Evolutionary conservation across 1,140 invertebrate species (phyloP), one percentile per base, ranked within the genome.

Genomic region (Lepidurus apus): DNA sequence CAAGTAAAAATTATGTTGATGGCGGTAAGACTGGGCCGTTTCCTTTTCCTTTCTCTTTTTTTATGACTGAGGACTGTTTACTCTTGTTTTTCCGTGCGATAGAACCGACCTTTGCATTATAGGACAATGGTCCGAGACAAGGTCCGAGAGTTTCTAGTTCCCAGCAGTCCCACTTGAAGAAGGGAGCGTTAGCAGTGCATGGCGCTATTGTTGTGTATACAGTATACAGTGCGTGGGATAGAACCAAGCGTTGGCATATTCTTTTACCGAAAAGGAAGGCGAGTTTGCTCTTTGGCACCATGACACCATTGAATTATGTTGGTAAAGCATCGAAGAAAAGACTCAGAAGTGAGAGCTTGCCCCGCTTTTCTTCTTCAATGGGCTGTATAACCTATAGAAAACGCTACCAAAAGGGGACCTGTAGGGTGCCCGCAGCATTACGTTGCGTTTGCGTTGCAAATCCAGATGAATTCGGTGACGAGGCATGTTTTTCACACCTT

Each of bases 1-100:
- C 53, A 65, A 65, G 53, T 65, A 65, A 65, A n/a, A 65, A 65
- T 65, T n/a, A 65, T 65, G 17, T 65, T 65, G 21, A 21, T 9
- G 53, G 53, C 21, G 1, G 21, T 9, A 65, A 65, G 13, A 21
- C 53, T 65, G 17, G 17, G 17, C n/a, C 13, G 53, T 21, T 65
- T 13, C 21, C 21, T 65, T 65, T 65, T 13, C 21, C 21, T 11
- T 65, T 65, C 21, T 21, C 53, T 9, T 47, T 47, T 65, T 65
- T 65, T 21, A 65, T 13, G 21, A 21, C 34, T 34, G 53, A 65
- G 13, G 53, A 65, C 21, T 17, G 53, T 65, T 65, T 65, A 65
- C 13, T 21, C 9, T 47, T 47, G 10, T 11, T 47, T 13, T 65
- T 65, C 53, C 34, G 34, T 9, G 53, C 53, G 9, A 17, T 65